Base-by-base conservation (phyloP, 2,113 vertebrate genomes). In the Sciurus niger region DNA sequence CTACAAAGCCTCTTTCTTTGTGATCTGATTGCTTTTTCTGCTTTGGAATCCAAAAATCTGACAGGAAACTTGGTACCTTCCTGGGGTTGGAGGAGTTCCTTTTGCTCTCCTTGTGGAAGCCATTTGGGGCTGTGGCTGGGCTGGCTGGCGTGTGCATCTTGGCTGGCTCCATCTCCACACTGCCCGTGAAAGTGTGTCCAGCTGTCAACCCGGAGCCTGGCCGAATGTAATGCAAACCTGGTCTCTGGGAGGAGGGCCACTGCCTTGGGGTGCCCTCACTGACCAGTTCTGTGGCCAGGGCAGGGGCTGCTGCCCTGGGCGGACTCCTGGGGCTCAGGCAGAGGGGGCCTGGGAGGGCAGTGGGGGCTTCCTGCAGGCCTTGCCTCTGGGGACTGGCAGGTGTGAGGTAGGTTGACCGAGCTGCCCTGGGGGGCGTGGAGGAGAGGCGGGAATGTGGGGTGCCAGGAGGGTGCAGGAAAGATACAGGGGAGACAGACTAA, bases 1-100 rank as follows among this genome's bases (percentile, higher is more conserved):
- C 97, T 95, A 98, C 70, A 97, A 97, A 96, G 97, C 76, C 87
- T 95, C 98, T 98, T 98, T 98, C 98, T 98, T 98, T 98, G 97
- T 98, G 98, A 99, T 99, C 98, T 96, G 97, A 89, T 98, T 98
- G 37, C 97, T 97, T 97, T 60, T 55, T 98, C 98, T 98, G 98
- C 51, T 90, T 76, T 89, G 34, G 87, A 93, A 95, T 95, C 98
- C 98, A 97, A 97, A 98, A 98, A 97, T 98, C 98, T 98, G 98
- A 99, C 98, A 99, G 98, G 98, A 98, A 99, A 98, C 99, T 98
- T 97, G 98, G 98, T 97, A 98, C 98, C 97, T 89, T 3, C 46
- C 46, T 8, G 97, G 97, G 98, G 97, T 97, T 98, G 97, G 98
- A 98, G 95, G 93, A 79, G 78, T 92, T 98, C 96, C 96, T 98